These are phyloP conservation scores for Felis chaus DNA, from an alignment of 2,113 vertebrate species.

Conservation along the genomic window DNA sequence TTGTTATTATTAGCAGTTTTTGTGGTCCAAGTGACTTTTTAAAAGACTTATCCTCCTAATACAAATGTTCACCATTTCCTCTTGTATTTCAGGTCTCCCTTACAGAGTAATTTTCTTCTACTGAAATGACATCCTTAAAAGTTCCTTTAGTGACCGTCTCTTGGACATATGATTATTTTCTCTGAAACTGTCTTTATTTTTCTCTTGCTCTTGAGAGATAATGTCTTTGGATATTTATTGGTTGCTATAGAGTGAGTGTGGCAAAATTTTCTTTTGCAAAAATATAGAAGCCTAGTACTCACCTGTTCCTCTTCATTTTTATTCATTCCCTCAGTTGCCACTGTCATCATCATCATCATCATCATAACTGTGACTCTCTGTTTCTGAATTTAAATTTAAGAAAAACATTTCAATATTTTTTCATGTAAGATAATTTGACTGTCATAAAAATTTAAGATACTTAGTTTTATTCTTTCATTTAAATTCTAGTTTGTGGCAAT, in stretches of 20 bases:
- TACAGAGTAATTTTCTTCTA: neutral
- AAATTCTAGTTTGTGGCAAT: neutral
- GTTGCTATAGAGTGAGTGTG: neutral
- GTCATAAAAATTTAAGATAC: neutral
- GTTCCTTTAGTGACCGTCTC: neutral
- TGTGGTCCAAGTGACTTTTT: neutral
- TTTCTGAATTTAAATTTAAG: conserved; percentile 3
- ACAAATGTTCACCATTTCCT: neutral
- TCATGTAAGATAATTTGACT: neutral
- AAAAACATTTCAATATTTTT: neutral
- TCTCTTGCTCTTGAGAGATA: neutral
- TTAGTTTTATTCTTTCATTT: neutral
- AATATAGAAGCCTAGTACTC: neutral
- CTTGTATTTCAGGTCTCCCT: neutral
- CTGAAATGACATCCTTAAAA: neutral
- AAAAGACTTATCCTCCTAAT: neutral
- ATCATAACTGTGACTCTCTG: neutral
- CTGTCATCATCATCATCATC: neutral
- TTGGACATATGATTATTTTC: neutral
- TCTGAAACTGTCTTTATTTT: neutral
- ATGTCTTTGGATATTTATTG: neutral
- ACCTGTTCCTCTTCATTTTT: neutral
- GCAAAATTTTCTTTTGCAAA: neutral
- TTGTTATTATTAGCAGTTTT: neutral
- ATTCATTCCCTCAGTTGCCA: neutral